These are phyloP conservation scores for Hapalemur alaotrensis DNA, from an alignment of 2,797 vertebrate species.

Conservation along the genomic window DNA sequence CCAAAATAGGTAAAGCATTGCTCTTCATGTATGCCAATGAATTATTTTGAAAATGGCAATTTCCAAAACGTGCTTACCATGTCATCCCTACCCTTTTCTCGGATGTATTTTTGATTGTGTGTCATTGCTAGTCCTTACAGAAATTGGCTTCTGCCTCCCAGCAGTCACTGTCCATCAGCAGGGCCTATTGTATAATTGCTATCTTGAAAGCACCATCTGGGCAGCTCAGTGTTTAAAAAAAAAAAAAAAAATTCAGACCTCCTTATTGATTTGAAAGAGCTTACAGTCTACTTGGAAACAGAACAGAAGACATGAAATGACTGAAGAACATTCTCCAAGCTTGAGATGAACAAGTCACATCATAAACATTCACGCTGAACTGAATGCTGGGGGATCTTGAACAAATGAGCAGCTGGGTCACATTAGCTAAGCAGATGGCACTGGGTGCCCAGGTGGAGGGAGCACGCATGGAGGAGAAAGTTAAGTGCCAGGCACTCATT, in stretches of 20 bases:
- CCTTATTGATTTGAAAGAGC: constrained; percentile 7
- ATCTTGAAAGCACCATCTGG: constrained; percentile 5
- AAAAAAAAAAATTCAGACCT: neutral
- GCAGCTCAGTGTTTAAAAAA: neutral
- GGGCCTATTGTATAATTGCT: neutral
- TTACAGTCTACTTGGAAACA: neutral
- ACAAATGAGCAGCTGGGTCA: neutral
- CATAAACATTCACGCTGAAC: neutral
- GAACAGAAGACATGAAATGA: neutral
- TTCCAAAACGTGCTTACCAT: neutral
- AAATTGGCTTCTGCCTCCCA: neutral
- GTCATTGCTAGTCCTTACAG: neutral
- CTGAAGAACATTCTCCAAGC: neutral
- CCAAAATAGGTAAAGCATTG: neutral
- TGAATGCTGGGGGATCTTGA: neutral
- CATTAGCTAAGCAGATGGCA: neutral
- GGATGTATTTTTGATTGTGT: neutral
- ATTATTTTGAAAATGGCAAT: constrained; percentile 24
- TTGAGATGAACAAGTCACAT: neutral
- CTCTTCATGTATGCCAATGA: neutral
- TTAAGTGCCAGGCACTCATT: neutral
- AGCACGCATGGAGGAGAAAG: neutral
- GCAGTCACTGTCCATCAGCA: neutral
- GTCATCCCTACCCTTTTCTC: neutral
- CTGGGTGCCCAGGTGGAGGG: neutral